Conservation (phyloP, 1,140 invertebrate genomes). For the Hermatobates lingyangjiaoensis region DNA sequence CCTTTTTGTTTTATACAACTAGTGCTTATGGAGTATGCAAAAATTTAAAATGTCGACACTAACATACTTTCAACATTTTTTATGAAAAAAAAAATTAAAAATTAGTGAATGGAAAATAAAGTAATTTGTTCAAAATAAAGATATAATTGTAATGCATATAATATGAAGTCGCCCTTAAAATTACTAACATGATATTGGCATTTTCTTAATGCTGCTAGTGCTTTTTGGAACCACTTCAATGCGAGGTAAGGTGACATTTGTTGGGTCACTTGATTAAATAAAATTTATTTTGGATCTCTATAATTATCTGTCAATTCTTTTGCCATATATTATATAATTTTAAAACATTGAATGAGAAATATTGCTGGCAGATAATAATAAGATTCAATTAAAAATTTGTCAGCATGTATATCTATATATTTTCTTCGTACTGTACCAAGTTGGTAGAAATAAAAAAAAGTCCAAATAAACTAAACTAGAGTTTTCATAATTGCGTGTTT, state of each 20-base stretch:
- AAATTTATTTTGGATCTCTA: conserved; percentile 9
- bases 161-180: background rate
- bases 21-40: too few relatives aligned
- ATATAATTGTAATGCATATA: too few relatives aligned
- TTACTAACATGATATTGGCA: conserved; percentile 15
- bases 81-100: too few relatives aligned
- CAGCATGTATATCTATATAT: conserved; percentile 1
- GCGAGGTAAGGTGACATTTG: conserved; percentile 62
- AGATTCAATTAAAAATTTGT: background rate
- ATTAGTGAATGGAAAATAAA: too few relatives aligned
- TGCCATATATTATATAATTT: conserved; percentile 1
- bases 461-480: too few relatives aligned
- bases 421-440: background rate
- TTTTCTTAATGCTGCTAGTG: conserved; percentile 42
- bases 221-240: conserved; percentile 96
- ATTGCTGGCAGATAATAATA: conserved; percentile 4
- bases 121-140: too few relatives aligned
- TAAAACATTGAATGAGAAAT: too few relatives aligned
- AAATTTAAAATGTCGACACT: too few relatives aligned
- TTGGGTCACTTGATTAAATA: conserved; percentile 4
- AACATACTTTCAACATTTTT: too few relatives aligned
- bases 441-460: background rate
- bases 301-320: conserved; percentile 6
- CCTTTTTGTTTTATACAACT: too few relatives aligned
- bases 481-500: too few relatives aligned